Evolutionary conservation across 2,113 vertebrate genomes (phyloP), one percentile per base, ranked within the genome.

Genomic region (Crotalus viridis): DNA sequence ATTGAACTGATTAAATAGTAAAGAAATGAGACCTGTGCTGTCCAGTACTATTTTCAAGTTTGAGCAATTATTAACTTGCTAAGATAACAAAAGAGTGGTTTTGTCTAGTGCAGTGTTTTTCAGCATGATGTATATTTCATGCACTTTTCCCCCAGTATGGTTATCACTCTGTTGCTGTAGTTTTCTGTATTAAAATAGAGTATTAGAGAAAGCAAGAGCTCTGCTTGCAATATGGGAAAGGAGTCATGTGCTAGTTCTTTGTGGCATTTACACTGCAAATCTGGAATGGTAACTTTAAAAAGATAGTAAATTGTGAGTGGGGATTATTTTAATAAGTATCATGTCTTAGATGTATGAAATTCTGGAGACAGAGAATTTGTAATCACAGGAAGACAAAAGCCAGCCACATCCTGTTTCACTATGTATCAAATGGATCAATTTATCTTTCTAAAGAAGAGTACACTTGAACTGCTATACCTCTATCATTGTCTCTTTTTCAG

Each of bases 171-270:
- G 4, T 10, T 88, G 19, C 52, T 89, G 3, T 46, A 33, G 88
- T 96, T 95, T 95, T 5, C 94, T 96, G 85, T 94, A 10, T 90
- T 21, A 94, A 22, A 28, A n/a, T 33, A 26, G 56, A 94, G 5
- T 69, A 1, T 48, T 4, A 93, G 9, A 94, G 39, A 8, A 26
- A 87, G 90, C 1, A 2, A 95, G n/a, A 94, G 91, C 69, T 28
- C 88, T 87, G 17, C 91, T 93, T 96, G n/a, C 57, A 92, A 93
- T 91, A 74, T 86, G 7, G 12, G 33, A 92, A 69, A 0, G 28
- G 5, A 90, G 85, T n/a, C n/a, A 5, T 61, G 10, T 28, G 89
- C 48, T 51, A 10, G 56, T 22, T 43, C 89, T n/a, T 89, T 15
- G 52, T 81, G 95, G 7, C 5, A 86, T 43, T 92, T 69, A 4